Conservation (phyloP, 1,140 invertebrate genomes). For the Chrysoperla carnea region DNA sequence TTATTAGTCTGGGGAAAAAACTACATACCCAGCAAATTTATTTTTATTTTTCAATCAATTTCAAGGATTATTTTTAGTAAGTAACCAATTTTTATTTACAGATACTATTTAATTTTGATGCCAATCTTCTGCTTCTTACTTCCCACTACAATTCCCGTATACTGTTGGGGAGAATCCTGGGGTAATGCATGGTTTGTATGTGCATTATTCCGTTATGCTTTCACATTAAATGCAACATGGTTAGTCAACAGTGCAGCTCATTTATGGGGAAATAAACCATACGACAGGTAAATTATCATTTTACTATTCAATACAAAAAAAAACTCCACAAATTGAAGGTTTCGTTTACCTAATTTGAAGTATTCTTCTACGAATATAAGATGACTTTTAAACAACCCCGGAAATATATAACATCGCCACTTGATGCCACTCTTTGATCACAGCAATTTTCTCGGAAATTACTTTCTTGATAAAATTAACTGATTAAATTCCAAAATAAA, state of each 20-base stretch:
- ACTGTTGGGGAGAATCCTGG: slow-evolving; percentile 68
- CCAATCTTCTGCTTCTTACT: slow-evolving; percentile 69
- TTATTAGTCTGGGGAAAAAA: neutral
- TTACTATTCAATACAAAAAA: no score
- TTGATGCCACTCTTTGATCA: no score
- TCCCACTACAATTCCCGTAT: slow-evolving; percentile 68
- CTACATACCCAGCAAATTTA: neutral
- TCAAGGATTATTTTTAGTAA: neutral
- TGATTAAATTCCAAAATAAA: no score
- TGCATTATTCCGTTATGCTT: slow-evolving; percentile 68
- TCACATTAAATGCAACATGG: slow-evolving; percentile 87
- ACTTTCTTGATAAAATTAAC: no score
- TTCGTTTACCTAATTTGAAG: no score
- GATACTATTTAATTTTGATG: slow-evolving; percentile 65
- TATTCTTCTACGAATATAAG: no score
- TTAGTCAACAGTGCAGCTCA: slow-evolving; percentile 91
- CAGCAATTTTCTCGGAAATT: no score
- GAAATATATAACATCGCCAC: no score
- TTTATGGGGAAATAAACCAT: slow-evolving; percentile 78
- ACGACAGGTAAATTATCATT: slow-evolving; percentile 50
- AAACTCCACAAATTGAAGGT: no score
- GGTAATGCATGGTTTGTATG: slow-evolving; percentile 65
- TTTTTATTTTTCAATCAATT: neutral
- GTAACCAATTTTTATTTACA: slow-evolving; percentile 26
- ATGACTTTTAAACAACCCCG: no score